Base-by-base conservation (phyloP, 2,888 invertebrate species). In the Mamestra brassicae region DNA sequence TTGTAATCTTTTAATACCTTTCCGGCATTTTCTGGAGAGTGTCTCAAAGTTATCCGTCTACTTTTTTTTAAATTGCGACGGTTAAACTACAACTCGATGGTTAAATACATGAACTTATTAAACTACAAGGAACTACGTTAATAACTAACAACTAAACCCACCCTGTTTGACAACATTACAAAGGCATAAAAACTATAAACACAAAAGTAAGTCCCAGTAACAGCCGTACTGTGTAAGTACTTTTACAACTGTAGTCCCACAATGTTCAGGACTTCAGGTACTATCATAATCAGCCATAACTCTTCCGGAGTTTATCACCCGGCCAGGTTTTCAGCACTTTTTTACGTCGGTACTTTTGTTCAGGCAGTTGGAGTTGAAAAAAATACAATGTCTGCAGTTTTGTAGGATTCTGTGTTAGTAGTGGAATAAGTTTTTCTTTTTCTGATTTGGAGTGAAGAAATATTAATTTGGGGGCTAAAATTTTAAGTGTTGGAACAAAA, bases 271-370 rank as follows among this genome's bases (percentile, higher is more conserved):
- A 55, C 15, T 73, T 55, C 50, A 36, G 36, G 38, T 73, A 76
- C 65, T 74, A 74, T 78, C 45, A 76, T 80, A 74, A 77, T 87
- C 74, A 71, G 67, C 69, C 61, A 66, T 85, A 85, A 80, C 74
- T 83, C 72, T 50, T 60, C 52, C 38, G 55, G 74, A 80, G 50
- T 85, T 85, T 85, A 85, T 83, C 76, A 75, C 83, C 45, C 10
- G 54, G 15, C 85, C 58, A 68, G 63, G 67, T 60, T 67, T 81
- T 76, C 72, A 81, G 72, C 47, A 64, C 77, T 68, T 81, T 82
- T 82, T 82, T 81, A 85, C 84, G 80, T 57, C 70, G 50, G 69
- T 72, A 76, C 76, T 67, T 78, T 80, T 61, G 52, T 79, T 64
- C 66, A 13, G 55, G 65, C 62, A 52, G 62, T 61, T 11, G 26